Evolutionary conservation across 2,113 vertebrate genomes (phyloP).

Genomic region (chimpanzee (Pan troglodytes)): DNA sequence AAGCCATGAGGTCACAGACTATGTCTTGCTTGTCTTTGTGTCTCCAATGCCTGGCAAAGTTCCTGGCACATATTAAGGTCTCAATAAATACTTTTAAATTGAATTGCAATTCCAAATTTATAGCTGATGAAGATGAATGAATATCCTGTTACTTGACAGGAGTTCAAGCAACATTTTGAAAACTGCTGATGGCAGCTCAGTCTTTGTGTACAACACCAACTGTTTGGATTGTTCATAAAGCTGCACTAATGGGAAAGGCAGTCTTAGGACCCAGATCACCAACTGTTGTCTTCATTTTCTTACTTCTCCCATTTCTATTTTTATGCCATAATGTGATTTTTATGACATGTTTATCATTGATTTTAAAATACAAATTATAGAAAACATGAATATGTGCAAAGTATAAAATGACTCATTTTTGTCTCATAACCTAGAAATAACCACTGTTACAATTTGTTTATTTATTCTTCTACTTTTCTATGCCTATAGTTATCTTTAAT

Average conservation of each 20-base stretch:
- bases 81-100: conserved; percentile 74
- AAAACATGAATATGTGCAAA: not conserved
- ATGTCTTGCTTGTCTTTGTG: conserved; percentile 18
- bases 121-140: conserved; percentile 70
- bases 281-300: not conserved
- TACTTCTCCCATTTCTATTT: not conserved
- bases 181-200: conserved; percentile 70
- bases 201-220: conserved; percentile 57
- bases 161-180: conserved; percentile 52
- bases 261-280: not conserved
- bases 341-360: not conserved
- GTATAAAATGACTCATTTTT: not conserved
- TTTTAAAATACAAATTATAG: not conserved
- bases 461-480: not conserved
- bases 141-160: conserved; percentile 56
- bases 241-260: not conserved
- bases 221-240: not conserved
- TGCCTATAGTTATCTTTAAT: not conserved
- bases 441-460: not conserved
- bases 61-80: conserved; percentile 60
- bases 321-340: not conserved
- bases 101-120: conserved; percentile 74
- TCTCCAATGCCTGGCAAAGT: conserved; percentile 7
- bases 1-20: not conserved
- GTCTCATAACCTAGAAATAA: not conserved